phyloP scores from a whole-genome alignment of 2,113 vertebrate genomes.

The Pimephales promelas region DNA sequence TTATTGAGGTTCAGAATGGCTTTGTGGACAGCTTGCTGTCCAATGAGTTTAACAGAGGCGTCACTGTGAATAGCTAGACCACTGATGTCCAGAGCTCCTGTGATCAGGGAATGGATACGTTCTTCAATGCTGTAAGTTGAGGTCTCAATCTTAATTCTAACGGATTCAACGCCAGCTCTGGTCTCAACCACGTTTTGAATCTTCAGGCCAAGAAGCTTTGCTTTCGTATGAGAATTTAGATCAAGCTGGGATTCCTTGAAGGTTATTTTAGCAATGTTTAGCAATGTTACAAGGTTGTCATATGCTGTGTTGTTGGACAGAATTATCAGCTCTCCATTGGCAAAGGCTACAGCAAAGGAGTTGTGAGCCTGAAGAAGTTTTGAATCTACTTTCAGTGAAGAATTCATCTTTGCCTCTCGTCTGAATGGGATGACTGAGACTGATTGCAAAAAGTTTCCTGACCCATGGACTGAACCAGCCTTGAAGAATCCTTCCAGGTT shows the following conservation, averaged over 20 bases:
- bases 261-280: constrained; percentile 78
- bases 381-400: constrained; percentile 80
- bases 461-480: constrained; percentile 74
- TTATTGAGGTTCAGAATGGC: constrained; percentile 77
- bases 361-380: constrained; percentile 78
- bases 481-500: constrained; percentile 74
- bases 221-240: constrained; percentile 80
- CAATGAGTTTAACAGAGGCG: constrained; percentile 72
- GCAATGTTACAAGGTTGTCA: constrained; percentile 71
- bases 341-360: constrained; percentile 72
- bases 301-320: constrained; percentile 79
- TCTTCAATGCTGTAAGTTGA: constrained; percentile 74
- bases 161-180: constrained; percentile 71
- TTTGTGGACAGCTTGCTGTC: constrained; percentile 81
- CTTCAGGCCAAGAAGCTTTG: constrained; percentile 70
- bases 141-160: constrained; percentile 79
- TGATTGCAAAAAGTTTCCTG: constrained; percentile 69
- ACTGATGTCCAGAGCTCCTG: constrained; percentile 79
- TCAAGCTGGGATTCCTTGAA: constrained; percentile 77
- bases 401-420: constrained; percentile 73
- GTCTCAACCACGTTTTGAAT: constrained; percentile 80
- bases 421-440: constrained; percentile 68
- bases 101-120: constrained; percentile 75
- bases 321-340: constrained; percentile 72
- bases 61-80: constrained; percentile 74